Percentiles rank a stretch among this genome's conserved stretches.
phyloP scores from a whole-genome alignment of 2,888 invertebrate species.

The Pollenia griseotomentosa region DNA sequence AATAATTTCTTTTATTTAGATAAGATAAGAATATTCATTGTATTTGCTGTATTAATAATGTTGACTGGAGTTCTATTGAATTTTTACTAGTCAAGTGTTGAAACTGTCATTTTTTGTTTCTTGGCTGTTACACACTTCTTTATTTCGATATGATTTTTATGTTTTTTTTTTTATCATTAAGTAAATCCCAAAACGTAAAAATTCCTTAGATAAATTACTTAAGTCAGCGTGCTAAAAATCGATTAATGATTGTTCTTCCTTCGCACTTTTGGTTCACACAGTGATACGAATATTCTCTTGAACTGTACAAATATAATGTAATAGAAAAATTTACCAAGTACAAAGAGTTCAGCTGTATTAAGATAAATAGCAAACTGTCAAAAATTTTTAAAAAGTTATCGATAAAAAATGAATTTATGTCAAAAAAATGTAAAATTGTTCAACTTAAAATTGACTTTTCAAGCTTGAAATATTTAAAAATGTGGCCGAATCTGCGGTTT shows the following conservation, averaged over 20 bases:
- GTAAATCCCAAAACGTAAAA: constrained; percentile 49
- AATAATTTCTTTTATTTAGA: constrained; percentile 52
- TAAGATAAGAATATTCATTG: constrained; percentile 53
- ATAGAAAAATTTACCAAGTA: no score
- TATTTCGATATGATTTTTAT: constrained; percentile 4
- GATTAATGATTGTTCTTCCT: background rate
- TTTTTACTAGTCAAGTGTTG: background rate
- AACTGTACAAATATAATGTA: no score
- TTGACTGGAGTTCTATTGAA: constrained; percentile 26
- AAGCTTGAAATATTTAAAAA: no score
- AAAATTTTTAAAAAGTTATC: no score
- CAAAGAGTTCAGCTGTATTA: no score
- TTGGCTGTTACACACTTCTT: background rate
- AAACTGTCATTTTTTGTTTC: constrained; percentile 16
- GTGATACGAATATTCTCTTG: background rate
- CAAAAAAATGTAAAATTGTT: no score
- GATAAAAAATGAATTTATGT: no score
- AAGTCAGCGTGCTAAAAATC: constrained; percentile 22
- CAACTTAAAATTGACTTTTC: no score
- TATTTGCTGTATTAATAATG: constrained; percentile 35
- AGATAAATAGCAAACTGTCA: no score
- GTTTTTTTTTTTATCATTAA: constrained; percentile 34
- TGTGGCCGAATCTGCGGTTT: no score
- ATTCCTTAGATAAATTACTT: constrained; percentile 69
- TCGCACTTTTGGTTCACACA: background rate